These are phyloP conservation scores for Folsomia manolachei DNA, from an alignment of 2,888 invertebrate species.

Conservation along the genomic window DNA sequence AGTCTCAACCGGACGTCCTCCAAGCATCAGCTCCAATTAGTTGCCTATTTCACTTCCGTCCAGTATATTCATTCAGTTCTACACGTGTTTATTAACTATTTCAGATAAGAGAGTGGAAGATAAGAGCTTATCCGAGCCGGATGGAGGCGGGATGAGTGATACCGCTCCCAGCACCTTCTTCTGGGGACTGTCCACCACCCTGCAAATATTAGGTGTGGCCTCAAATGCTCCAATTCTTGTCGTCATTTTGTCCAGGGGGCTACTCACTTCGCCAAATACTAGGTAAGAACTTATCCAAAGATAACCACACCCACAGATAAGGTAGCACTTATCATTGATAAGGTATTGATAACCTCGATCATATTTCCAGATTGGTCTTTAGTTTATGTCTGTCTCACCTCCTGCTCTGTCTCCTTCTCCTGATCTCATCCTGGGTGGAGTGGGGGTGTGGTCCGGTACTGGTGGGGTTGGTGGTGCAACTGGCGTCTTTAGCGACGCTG, in stretches of 20 bases:
- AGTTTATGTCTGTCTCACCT: constrained; percentile 48
- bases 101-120: too few species aligned
- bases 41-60: too few species aligned
- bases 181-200: constrained; percentile 35
- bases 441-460: constrained; percentile 14
- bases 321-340: too few species aligned
- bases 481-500: neutral
- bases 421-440: constrained; percentile 43
- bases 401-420: constrained; percentile 38
- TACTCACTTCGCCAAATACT: constrained; percentile 2
- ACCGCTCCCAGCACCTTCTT: constrained; percentile 16
- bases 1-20: constrained; percentile 16
- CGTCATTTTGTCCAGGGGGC: neutral
- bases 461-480: neutral
- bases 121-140: neutral
- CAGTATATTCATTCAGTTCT: too few species aligned
- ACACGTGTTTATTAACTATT: too few species aligned
- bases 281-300: too few species aligned
- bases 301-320: too few species aligned
- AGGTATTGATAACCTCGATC: too few species aligned
- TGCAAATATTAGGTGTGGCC: neutral
- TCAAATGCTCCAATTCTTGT: neutral
- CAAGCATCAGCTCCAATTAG: too few species aligned
- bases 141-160: neutral
- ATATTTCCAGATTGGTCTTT: constrained; percentile 51